These are phyloP conservation scores for Lerema accius DNA, from an alignment of 1,140 invertebrate genomes.

Conservation along the genomic window DNA sequence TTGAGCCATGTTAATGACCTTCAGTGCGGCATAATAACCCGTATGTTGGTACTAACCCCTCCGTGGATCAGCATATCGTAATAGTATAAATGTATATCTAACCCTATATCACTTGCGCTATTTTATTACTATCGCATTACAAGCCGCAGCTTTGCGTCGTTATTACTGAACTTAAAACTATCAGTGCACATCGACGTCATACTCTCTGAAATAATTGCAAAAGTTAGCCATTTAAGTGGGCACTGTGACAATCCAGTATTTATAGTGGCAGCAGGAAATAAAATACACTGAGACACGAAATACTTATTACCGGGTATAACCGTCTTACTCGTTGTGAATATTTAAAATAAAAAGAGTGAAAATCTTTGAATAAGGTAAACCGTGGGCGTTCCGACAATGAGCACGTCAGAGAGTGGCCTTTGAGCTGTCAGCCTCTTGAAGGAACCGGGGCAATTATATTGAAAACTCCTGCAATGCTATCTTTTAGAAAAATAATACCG, in stretches of 20 bases:
- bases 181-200: constrained; percentile 25
- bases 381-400: constrained; percentile 77
- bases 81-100: too few species aligned
- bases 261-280: constrained; percentile 31
- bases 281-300: constrained; percentile 40
- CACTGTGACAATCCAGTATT: constrained; percentile 30
- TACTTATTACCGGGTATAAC: constrained; percentile 49
- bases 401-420: constrained; percentile 72
- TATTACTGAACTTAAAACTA: constrained; percentile 27
- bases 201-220: constrained; percentile 32
- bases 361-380: constrained; percentile 71
- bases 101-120: too few species aligned
- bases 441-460: constrained; percentile 80
- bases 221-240: constrained; percentile 32
- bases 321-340: constrained; percentile 51
- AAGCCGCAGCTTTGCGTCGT: too few species aligned
- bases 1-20: too few species aligned
- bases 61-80: too few species aligned
- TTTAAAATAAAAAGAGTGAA: constrained; percentile 63
- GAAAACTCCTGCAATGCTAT: constrained; percentile 77
- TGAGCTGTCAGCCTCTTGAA: constrained; percentile 78
- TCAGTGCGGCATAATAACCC: too few species aligned
- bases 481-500: constrained; percentile 75
- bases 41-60: too few species aligned
- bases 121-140: too few species aligned